Evolutionary conservation across 1,140 invertebrate species (phyloP), one percentile per base, ranked within the genome.

Genomic region (Drosophila lacteicornis): DNA sequence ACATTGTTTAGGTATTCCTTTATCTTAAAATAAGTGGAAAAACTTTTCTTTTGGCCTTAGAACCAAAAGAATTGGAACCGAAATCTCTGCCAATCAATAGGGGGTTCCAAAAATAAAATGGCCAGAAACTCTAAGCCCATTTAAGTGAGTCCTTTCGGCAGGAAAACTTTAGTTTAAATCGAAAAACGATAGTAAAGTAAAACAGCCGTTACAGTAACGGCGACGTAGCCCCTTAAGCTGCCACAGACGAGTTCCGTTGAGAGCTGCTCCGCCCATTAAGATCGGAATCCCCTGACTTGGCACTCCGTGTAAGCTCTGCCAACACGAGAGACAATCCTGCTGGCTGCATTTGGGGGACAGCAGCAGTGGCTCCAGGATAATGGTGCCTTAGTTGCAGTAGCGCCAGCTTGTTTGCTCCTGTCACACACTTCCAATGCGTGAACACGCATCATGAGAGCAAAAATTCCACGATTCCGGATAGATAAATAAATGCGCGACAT

Each of bases 401-500:
- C 56, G 27, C 13, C 25, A 74, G 57, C n/a, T 82, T 75, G 79
- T 69, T 68, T 70, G 49, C 57, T 47, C 36, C 59, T 69, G 55
- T 66, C 49, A 60, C 50, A 62, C 57, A 79, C 61, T 63, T 68
- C 50, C 60, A 65, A 82, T 76, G 77, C 63, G 84, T 84, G 78
- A 59, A 68, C 79, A 84, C 66, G 81, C 73, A 69, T 60, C 65
- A 47, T 51, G 53, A 79, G 67, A 53, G 57, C 66, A 59, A 67
- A 69, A 77, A 80, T 76, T 69, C 40, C 69, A 62, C 65, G 66
- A 80, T 66, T 59, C 56, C 51, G 69, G 58, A 62, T 84, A 83
- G 69, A 80, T 71, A 85, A 78, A 78, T 82, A 82, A 80, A 71
- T 65, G 62, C 65, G 59, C 40, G 57, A 33, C 73, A 22, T 47